Evolutionary conservation across 2,888 invertebrate genomes (phyloP).

Genomic region (Lasioglossum zephyrum): DNA sequence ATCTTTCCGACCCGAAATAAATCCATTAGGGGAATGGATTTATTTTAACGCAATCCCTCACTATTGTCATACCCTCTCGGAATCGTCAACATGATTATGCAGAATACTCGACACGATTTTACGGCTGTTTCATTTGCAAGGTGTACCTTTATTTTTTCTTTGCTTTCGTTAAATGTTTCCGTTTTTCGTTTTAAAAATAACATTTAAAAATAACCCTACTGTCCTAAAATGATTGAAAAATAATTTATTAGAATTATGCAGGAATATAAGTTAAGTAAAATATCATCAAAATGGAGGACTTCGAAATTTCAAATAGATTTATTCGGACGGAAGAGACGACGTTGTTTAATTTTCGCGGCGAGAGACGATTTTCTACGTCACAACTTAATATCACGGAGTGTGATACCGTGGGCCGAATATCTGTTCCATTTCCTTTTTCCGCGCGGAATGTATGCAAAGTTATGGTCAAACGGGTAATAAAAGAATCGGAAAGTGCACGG

Average conservation of each 20-base stretch:
- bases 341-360: background rate
- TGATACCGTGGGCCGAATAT: background rate
- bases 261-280: too few species aligned
- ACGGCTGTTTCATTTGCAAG: background rate
- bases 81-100: background rate
- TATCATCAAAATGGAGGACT: background rate
- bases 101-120: background rate
- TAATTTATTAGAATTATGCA: too few species aligned
- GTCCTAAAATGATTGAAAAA: background rate
- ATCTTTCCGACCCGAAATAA: background rate
- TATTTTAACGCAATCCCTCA: background rate
- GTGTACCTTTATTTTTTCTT: background rate
- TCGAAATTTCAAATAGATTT: background rate
- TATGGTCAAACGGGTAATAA: conserved; percentile 16
- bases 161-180: background rate
- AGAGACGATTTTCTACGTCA: background rate
- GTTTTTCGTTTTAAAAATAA: too few species aligned
- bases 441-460: conserved; percentile 31
- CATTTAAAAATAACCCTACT: background rate
- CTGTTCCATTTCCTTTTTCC: conserved; percentile 7
- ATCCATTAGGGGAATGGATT: background rate
- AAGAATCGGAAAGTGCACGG: conserved; percentile 38
- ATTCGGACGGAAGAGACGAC: background rate
- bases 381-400: background rate
- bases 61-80: background rate